Percentiles rank a stretch among this genome's conserved stretches.
phyloP scores from a whole-genome alignment of 35 echinoderm and acorn worm species.

The Ophioderma brevispina region DNA sequence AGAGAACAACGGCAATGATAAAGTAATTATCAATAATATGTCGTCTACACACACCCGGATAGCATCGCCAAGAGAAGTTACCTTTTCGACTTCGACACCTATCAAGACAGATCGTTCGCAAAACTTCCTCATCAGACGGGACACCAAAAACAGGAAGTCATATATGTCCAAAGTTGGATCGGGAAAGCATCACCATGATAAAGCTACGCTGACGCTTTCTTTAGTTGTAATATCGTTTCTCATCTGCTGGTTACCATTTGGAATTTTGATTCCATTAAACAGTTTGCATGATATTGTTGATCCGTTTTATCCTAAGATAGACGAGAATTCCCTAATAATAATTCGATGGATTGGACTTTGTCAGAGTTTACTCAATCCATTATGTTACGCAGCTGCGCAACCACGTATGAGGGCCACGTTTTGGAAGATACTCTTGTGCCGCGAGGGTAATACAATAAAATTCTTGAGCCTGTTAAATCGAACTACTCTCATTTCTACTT shows the following conservation, averaged over 20 bases:
- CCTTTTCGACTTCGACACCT: too few species aligned
- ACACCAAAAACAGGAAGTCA: background rate
- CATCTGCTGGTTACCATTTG: conserved; percentile 6
- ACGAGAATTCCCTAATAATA: background rate
- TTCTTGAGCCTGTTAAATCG: too few species aligned
- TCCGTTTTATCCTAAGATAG: background rate
- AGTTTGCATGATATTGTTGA: background rate
- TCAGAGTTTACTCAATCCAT: background rate
- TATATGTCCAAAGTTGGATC: too few species aligned
- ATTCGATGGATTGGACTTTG: background rate
- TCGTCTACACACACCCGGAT: too few species aligned
- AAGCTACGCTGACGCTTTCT: background rate
- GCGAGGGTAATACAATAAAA: too few species aligned
- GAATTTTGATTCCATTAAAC: background rate
- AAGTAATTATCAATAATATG: too few species aligned
- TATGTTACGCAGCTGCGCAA: background rate
- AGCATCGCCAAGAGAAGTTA: too few species aligned
- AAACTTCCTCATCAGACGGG: background rate
- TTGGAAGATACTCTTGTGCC: background rate
- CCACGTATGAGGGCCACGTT: background rate
- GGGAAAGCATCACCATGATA: background rate
- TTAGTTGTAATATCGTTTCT: background rate
- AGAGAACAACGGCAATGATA: too few species aligned
- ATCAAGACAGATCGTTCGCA: background rate
- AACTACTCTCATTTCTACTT: too few species aligned